Evolutionary conservation across 1,140 invertebrate species (phyloP).

Genomic region (Leptestheria dahalacensis): DNA sequence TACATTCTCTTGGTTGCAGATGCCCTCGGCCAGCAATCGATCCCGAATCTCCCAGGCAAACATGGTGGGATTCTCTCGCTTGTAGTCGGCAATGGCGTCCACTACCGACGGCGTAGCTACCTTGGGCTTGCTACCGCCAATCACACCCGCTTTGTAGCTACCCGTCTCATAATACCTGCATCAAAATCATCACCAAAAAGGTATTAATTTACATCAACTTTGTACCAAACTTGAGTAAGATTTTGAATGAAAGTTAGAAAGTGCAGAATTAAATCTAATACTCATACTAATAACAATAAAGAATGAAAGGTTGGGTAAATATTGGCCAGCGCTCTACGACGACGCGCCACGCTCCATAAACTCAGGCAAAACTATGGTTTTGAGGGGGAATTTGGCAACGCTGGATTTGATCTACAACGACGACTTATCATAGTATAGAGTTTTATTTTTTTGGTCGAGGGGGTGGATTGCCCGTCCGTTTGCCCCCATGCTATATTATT

Average conservation of each 20-base stretch:
- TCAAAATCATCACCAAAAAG: slow-evolving; percentile 11
- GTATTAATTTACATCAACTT: too few species aligned
- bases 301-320: neutral
- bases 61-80: slow-evolving; percentile 98
- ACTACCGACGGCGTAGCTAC: slow-evolving; percentile 97
- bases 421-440: neutral
- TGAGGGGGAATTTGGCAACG: neutral
- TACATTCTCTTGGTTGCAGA: slow-evolving; percentile 97
- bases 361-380: neutral
- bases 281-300: neutral
- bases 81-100: slow-evolving; percentile 95
- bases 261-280: too few species aligned
- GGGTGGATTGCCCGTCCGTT: too few species aligned
- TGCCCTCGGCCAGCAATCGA: slow-evolving; percentile 83
- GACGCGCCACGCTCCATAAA: neutral
- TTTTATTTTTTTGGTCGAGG: too few species aligned
- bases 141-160: slow-evolving; percentile 95
- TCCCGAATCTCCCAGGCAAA: slow-evolving; percentile 99
- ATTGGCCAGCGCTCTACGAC: too few species aligned
- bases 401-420: neutral
- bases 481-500: too few species aligned
- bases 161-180: slow-evolving; percentile 95
- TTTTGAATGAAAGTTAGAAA: too few species aligned
- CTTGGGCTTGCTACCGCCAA: slow-evolving; percentile 97
- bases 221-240: too few species aligned